Percentiles rank a stretch among this genome's conserved stretches.
phyloP scores from a whole-genome alignment of 1,140 invertebrate species.

The Drosophila ambigua region DNA sequence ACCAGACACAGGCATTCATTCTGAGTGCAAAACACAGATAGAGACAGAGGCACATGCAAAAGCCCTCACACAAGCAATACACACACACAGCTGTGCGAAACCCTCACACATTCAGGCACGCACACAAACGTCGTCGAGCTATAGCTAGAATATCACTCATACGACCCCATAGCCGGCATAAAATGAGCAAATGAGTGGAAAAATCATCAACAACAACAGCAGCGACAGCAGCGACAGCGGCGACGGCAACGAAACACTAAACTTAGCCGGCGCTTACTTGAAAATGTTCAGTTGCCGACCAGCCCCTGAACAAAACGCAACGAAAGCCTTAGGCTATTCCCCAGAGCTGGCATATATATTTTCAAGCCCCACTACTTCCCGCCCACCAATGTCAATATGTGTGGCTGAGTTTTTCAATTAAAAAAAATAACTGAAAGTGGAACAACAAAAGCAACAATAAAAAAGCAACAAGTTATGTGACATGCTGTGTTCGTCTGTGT shows the following conservation, averaged over 20 bases:
- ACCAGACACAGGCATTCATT: constrained; percentile 63
- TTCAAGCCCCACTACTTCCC: constrained; percentile 6
- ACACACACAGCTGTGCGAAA: constrained; percentile 28
- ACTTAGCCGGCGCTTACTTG: constrained; percentile 74
- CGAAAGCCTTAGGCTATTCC: constrained; percentile 44
- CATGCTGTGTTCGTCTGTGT: background rate
- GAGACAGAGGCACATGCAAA: constrained; percentile 11
- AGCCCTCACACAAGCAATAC: too few species aligned
- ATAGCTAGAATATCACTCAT: constrained; percentile 70
- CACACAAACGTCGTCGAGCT: too few species aligned
- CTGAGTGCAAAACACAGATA: constrained; percentile 61
- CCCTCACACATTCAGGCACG: constrained; percentile 9
- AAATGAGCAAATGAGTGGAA: constrained; percentile 74
- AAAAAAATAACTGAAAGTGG: constrained; percentile 16
- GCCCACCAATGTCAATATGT: too few species aligned
- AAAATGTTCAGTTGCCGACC: constrained; percentile 77
- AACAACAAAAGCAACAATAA: constrained; percentile 1
- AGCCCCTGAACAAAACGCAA: constrained; percentile 77
- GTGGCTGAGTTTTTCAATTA: constrained; percentile 26
- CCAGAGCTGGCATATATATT: constrained; percentile 21
- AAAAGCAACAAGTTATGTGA: constrained; percentile 44
- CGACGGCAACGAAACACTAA: constrained; percentile 53
- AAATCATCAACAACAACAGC: constrained; percentile 31
- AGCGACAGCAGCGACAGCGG: constrained; percentile 23
- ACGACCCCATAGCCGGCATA: constrained; percentile 54